These are phyloP conservation scores for Protophormia terraenovae DNA, from an alignment of 2,888 invertebrate genomes.

Conservation along the genomic window DNA sequence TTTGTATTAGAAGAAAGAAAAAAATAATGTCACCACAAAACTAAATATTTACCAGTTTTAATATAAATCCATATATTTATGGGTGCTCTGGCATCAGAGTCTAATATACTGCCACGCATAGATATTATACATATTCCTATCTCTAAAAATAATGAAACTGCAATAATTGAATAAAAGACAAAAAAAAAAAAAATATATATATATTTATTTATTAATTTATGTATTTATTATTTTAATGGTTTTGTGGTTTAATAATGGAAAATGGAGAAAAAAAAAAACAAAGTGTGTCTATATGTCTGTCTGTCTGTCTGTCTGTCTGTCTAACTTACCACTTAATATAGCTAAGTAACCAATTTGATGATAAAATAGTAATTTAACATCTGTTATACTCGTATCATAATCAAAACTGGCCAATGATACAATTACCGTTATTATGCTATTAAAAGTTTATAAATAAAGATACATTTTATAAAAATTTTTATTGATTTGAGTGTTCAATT, in stretches of 20 bases:
- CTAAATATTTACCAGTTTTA: slow-evolving; percentile 84
- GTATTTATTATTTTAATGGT: background rate
- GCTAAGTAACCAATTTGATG: slow-evolving; percentile 81
- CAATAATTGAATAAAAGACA: background rate
- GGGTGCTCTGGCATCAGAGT: slow-evolving; percentile 87
- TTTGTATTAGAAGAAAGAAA: no score
- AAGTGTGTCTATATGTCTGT: background rate
- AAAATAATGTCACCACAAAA: background rate
- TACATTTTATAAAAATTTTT: background rate
- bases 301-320: background rate
- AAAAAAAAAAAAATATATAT: background rate
- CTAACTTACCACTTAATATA: slow-evolving; percentile 80
- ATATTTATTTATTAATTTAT: background rate
- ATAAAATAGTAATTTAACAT: slow-evolving; percentile 80
- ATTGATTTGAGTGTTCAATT: background rate
- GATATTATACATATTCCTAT: slow-evolving; percentile 88
- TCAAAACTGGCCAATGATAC: slow-evolving; percentile 78
- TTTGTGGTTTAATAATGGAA: background rate
- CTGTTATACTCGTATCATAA: slow-evolving; percentile 79
- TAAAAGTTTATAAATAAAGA: slow-evolving; percentile 74
- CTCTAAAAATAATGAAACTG: slow-evolving; percentile 86
- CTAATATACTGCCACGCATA: slow-evolving; percentile 90
- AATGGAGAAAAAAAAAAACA: background rate
- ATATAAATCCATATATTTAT: slow-evolving; percentile 91
- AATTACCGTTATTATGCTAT: slow-evolving; percentile 76